A percentile compares a stretch with the other conserved stretches of the same genome.
Conservation (phyloP, 2,113 vertebrate genomes). For the Ammospiza nelsoni region DNA sequence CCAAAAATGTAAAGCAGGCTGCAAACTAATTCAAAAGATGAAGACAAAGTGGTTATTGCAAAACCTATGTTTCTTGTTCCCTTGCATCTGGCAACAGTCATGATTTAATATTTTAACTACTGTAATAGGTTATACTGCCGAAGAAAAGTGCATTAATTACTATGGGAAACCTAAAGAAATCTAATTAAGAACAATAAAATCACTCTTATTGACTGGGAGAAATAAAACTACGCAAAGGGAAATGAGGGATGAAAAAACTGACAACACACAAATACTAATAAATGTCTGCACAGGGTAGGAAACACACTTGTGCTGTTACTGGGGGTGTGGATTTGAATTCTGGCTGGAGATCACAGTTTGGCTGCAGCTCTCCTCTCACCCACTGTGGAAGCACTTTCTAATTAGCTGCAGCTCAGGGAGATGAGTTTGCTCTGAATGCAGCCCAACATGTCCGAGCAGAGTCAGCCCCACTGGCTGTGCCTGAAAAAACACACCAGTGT, state of each 20-base stretch:
- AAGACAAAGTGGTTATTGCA: conserved; percentile 58
- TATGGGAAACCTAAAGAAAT: conserved; percentile 41
- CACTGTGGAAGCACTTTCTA: conserved; percentile 5
- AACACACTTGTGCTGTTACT: not conserved
- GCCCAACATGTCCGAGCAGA: not conserved
- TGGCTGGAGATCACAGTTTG: not conserved
- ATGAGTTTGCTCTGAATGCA: not conserved
- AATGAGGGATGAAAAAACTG: conserved; percentile 40
- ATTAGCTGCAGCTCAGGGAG: not conserved
- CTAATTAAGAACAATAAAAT: conserved; percentile 62
- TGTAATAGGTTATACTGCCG: conserved; percentile 41
- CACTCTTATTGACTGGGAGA: conserved; percentile 59
- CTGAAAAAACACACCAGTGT: not conserved
- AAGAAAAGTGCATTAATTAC: conserved; percentile 69
- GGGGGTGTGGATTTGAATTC: not conserved
- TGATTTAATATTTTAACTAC: conserved; percentile 65
- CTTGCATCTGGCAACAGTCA: conserved; percentile 49
- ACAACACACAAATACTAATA: conserved; percentile 26
- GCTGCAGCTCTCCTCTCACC: not conserved
- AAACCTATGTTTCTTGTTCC: conserved; percentile 35
- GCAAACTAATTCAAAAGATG: conserved; percentile 53
- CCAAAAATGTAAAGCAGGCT: conserved; percentile 61
- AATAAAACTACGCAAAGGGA: conserved; percentile 54
- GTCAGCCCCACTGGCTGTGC: not conserved
- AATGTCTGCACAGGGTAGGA: not conserved